Evolutionary conservation across 2,797 vertebrate species (phyloP).

Genomic region (Streptopelia turtur): DNA sequence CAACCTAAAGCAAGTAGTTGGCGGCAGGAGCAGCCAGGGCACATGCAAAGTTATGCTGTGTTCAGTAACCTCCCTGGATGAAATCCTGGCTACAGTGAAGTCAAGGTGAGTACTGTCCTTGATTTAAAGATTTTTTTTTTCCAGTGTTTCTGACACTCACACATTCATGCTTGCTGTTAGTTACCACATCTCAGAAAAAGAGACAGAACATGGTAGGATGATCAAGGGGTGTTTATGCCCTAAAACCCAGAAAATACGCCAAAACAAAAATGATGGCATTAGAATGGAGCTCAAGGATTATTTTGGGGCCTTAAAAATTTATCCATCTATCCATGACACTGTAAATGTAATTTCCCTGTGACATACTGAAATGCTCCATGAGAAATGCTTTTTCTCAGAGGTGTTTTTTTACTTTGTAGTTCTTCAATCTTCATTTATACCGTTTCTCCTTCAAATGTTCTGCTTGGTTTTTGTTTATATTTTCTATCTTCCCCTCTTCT

Average conservation of each 20-base stretch:
- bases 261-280: neutral
- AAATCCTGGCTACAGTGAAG: neutral
- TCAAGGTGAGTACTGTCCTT: neutral
- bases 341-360: neutral
- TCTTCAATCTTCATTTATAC: slow-evolving; percentile 37
- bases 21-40: neutral
- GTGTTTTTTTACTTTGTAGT: neutral
- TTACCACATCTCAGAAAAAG: neutral
- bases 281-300: neutral
- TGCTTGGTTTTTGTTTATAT: neutral
- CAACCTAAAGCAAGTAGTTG: neutral
- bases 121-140: neutral
- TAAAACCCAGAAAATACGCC: neutral
- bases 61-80: neutral
- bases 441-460: slow-evolving; percentile 39
- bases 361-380: neutral
- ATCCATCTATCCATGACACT: neutral
- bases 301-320: neutral
- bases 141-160: neutral
- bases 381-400: neutral
- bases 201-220: neutral
- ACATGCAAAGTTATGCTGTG: neutral
- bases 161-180: neutral
- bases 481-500: neutral
- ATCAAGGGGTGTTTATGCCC: neutral